Evolutionary conservation across 2,888 invertebrate genomes (phyloP), one percentile per base, ranked within the genome.

Genomic region (Zygothrica quintamaculata): DNA sequence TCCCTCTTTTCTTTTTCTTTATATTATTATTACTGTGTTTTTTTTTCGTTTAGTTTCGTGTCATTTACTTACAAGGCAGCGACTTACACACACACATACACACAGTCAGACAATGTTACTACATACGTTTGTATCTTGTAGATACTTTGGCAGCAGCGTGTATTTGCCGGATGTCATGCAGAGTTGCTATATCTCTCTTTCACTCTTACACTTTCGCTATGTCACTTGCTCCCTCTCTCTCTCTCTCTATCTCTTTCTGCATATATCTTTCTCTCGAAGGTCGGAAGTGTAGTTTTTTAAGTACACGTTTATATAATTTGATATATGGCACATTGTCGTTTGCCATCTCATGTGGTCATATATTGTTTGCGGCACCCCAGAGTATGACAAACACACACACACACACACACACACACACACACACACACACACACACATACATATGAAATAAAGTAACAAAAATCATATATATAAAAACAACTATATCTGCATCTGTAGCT

Each of bases 111-210:
- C 53, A 53, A 40, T 65, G 25, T 46, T 55, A 42, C 42, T 48
- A 60, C 46, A 56, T 52, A 47, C 44, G 44, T 26, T 18, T 16
- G 25, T 18, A 18, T 18, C 18, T n/a, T n/a, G n/a, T n/a, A 22
- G 18, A 16, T 18, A 11, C 13, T 9, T 18, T 39, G 36, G n/a
- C 11, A 31, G 48, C 22, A 31, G 31, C 74, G 50, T 84, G 84
- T 71, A 77, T 85, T 77, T 84, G 84, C 84, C 84, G 82, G 87
- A 82, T 84, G 87, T 76, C 82, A 81, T 87, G 82, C 87, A 84
- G 82, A 66, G 74, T 61, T n/a, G n/a, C n/a, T n/a, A n/a, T n/a
- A n/a, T n/a, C n/a, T n/a, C n/a, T n/a, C n/a, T n/a, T n/a, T n/a
- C n/a, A n/a, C n/a, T n/a, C n/a, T n/a, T n/a, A n/a, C n/a, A n/a